Base-by-base conservation (phyloP, 2,797 vertebrate genomes). In the Anas georgica region DNA sequence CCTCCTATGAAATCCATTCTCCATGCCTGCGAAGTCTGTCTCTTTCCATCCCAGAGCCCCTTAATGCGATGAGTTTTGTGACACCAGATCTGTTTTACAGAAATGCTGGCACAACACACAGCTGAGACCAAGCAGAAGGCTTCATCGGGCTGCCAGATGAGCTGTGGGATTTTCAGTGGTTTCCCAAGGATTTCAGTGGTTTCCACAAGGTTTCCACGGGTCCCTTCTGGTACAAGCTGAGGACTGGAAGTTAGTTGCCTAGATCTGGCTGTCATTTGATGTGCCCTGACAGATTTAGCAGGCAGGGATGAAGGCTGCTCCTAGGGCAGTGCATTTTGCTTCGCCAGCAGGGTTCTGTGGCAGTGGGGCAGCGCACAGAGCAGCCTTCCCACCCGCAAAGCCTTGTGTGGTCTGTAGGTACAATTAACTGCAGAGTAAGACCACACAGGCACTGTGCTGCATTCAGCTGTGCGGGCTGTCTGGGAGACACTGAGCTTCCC, bases 71-170 rank as follows among this genome's bases (percentile, higher is more conserved):
- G 79, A 43, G 23, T 18, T 77, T 28, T 77, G 26, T 37, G n/a
- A 9, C 33, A 18, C 33, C 9, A 16, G 3, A 2, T 12, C 28
- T 18, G 2, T 74, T 50, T 67, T 45, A 10, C 20, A 28, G 59
- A 22, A 41, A 20, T 13, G 18, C 54, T 4, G 17, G 43, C n/a
- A 6, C 22, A 35, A 2, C 0, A 0, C 8, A 39, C 17, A 28
- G 54, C 69, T 1, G 6, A 78, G 52, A 39, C 10, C 39, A 11
- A 73, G 60, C 69, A 70, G 68, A 1, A 46, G 17, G 39, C 39
- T 90, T 58, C 21, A 8, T 31, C 11, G 14, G n/a, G 22, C 68
- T 73, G 45, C 35, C 63, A 26, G 0, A 31, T 33, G 60, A 79
- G 69, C 22, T 4, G 63, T 52, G 74, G 39, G 8, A 2, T 48